Evolutionary conservation across 1,140 invertebrate genomes (phyloP).

Genomic region (Cyrtorhinus lividipennis): DNA sequence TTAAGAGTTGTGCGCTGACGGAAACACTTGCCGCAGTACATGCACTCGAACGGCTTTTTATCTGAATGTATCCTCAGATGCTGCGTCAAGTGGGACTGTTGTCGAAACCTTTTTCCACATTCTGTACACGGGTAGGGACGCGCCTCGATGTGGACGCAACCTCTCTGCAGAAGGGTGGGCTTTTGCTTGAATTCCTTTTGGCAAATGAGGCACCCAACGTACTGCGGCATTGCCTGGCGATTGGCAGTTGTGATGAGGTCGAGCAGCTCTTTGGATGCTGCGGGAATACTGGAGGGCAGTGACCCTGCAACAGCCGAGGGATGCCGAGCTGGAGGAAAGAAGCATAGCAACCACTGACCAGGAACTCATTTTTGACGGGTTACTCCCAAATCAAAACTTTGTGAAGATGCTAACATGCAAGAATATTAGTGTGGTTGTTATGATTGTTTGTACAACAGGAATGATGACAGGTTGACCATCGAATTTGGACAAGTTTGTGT

Average conservation of each 20-base stretch:
- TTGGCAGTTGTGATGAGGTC: neutral
- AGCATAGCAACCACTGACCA: too few relatives aligned
- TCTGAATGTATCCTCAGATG: constrained; percentile 5
- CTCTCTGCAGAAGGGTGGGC: neutral
- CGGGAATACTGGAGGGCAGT: neutral
- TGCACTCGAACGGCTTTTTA: constrained; percentile 4
- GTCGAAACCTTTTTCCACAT: constrained; percentile 14
- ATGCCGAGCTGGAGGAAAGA: neutral
- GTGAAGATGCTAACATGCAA: too few relatives aligned
- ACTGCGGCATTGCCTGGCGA: neutral
- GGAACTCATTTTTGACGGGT: too few relatives aligned
- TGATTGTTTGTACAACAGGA: too few relatives aligned
- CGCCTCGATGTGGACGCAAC: neutral
- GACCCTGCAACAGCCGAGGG: neutral
- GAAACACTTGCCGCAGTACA: constrained; percentile 3
- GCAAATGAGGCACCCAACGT: constrained; percentile 1
- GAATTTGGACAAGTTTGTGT: too few relatives aligned
- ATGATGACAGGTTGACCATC: too few relatives aligned
- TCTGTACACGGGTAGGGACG: constrained; percentile 10
- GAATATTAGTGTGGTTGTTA: too few relatives aligned
- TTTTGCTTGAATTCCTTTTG: constrained; percentile 4
- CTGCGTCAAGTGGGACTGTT: constrained; percentile 11
- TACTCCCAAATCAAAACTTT: too few relatives aligned
- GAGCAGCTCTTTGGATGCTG: neutral
- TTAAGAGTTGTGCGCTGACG: neutral